Percentiles rank a stretch among this genome's conserved stretches.
Conservation (phyloP, 2,888 invertebrate species). For the Polylopha cassiicola region DNA sequence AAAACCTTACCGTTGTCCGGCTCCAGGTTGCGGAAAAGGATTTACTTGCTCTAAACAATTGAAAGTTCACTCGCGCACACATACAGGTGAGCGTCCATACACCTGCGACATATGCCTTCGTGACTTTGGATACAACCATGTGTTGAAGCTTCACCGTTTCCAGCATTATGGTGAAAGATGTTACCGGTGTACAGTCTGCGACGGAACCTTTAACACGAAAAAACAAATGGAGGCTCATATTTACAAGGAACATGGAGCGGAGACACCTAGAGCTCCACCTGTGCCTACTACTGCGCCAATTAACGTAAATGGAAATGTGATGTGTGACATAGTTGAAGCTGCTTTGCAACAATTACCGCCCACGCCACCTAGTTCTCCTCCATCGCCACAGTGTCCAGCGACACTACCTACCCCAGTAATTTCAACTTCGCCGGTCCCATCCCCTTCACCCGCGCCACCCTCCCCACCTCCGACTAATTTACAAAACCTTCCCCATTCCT, state of each 20-base stretch:
- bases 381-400: constrained; percentile 64
- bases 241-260: constrained; percentile 73
- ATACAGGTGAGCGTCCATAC: constrained; percentile 94
- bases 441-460: constrained; percentile 77
- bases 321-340: constrained; percentile 65
- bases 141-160: constrained; percentile 91
- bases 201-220: constrained; percentile 93
- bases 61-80: constrained; percentile 93
- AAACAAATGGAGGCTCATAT: constrained; percentile 95
- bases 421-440: constrained; percentile 55
- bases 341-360: constrained; percentile 74
- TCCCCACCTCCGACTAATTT: constrained; percentile 45
- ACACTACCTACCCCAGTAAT: constrained; percentile 42
- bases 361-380: constrained; percentile 77
- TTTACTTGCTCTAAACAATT: constrained; percentile 95
- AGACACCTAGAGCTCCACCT: constrained; percentile 60
- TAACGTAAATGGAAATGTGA: constrained; percentile 52
- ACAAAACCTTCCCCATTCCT: no score
- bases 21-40: constrained; percentile 90
- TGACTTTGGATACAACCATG: constrained; percentile 94
- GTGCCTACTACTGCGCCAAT: constrained; percentile 47
- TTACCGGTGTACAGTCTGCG: constrained; percentile 94
- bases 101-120: constrained; percentile 94
- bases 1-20: constrained; percentile 89
- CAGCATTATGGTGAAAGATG: constrained; percentile 95